These are phyloP conservation scores for Orchesellides sinensis DNA, from an alignment of 2,888 invertebrate species.

Conservation along the genomic window DNA sequence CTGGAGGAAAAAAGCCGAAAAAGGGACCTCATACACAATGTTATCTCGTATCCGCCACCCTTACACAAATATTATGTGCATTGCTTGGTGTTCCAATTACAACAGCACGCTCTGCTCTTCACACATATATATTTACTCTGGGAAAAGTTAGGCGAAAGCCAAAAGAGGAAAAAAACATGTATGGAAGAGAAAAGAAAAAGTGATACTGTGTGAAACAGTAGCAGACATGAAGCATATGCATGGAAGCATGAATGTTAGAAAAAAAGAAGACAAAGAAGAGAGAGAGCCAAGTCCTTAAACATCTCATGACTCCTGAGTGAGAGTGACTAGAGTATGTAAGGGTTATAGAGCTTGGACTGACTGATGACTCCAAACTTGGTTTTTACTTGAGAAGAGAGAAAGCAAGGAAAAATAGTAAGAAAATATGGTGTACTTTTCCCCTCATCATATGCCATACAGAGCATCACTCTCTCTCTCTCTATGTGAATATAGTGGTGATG, in stretches of 20 bases:
- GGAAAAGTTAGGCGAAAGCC: no score
- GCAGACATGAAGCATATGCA: constrained; percentile 1
- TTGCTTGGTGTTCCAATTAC: neutral
- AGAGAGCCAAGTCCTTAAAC: constrained; percentile 54
- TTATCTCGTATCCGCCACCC: constrained; percentile 5
- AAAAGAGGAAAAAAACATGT: no score
- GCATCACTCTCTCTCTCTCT: no score
- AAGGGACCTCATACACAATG: constrained; percentile 1
- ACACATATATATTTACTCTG: no score
- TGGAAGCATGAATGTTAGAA: no score
- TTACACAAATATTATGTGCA: neutral
- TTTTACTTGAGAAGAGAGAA: no score
- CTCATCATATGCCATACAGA: no score
- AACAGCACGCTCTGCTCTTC: neutral
- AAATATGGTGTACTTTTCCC: neutral
- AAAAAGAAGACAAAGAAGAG: neutral
- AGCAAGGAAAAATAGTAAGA: neutral
- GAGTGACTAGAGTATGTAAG: neutral
- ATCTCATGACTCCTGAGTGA: constrained; percentile 62
- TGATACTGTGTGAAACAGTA: neutral
- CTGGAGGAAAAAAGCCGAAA: constrained; percentile 21
- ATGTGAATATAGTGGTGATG: no score
- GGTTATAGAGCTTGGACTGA: no score
- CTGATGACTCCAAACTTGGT: no score
- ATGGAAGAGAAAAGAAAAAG: constrained; percentile 7